Conservation (phyloP, 1,140 invertebrate species). For the Doryteuthis pealeii region DNA sequence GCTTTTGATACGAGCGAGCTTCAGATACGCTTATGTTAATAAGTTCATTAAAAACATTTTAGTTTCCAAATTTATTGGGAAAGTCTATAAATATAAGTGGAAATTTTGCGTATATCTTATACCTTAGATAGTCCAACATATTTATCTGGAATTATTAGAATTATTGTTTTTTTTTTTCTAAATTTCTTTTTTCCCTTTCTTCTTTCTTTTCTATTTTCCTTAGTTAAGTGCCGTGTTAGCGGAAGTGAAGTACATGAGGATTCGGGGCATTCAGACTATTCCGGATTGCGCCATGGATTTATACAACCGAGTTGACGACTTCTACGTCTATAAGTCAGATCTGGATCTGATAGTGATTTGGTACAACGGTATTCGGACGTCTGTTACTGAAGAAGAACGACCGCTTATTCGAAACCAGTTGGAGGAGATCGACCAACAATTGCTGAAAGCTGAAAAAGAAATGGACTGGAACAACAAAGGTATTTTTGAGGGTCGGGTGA, state of each 20-base stretch:
- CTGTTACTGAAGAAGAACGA: slow-evolving; percentile 76
- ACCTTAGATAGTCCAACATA: too few species aligned
- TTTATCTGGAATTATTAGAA: too few species aligned
- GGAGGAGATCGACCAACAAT: slow-evolving; percentile 73
- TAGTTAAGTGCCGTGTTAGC: slow-evolving; percentile 48
- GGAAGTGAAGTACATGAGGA: slow-evolving; percentile 56
- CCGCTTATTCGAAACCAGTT: slow-evolving; percentile 77
- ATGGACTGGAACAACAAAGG: slow-evolving; percentile 78
- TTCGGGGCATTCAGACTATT: slow-evolving; percentile 40
- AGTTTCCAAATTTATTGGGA: too few species aligned
- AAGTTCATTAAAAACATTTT: too few species aligned
- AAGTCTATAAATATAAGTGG: too few species aligned
- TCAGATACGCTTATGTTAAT: too few species aligned
- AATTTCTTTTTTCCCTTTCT: too few species aligned
- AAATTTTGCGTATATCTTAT: too few species aligned
- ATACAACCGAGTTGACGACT: slow-evolving; percentile 39
- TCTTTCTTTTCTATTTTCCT: too few species aligned
- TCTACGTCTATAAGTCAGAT: slow-evolving; percentile 43
- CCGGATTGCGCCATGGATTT: slow-evolving; percentile 44
- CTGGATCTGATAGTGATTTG: slow-evolving; percentile 50
- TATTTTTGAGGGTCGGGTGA: too few species aligned
- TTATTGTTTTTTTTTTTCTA: too few species aligned
- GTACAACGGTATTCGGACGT: slow-evolving; percentile 73
- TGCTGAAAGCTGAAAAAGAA: slow-evolving; percentile 72
- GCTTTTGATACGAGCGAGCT: too few species aligned